Percentiles rank a stretch among this genome's conserved stretches.
Evolutionary conservation across 2,888 invertebrate species (phyloP).

Genomic region (Nymphalis c-album): DNA sequence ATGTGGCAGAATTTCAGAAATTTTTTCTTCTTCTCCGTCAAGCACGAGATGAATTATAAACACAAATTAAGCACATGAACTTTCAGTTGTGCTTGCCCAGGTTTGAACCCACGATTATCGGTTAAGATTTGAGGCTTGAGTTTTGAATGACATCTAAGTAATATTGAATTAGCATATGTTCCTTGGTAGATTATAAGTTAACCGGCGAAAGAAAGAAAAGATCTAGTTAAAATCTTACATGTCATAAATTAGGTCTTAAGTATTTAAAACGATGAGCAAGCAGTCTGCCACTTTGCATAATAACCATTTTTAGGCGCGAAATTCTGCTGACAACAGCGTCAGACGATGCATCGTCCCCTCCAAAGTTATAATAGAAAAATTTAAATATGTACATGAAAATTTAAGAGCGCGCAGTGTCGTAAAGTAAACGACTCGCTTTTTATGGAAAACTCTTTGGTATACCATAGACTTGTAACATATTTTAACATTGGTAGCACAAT

Average conservation of each 20-base stretch:
- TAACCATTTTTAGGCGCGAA: conserved; percentile 31
- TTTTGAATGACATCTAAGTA: too few species aligned
- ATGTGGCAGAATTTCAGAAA: too few species aligned
- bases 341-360: conserved; percentile 13
- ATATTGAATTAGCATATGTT: too few species aligned
- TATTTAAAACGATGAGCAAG: conserved; percentile 24
- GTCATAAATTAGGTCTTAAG: conserved; percentile 17
- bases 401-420: not conserved
- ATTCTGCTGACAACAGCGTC: conserved; percentile 23
- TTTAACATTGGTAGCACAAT: not conserved
- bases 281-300: conserved; percentile 29
- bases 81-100: too few species aligned
- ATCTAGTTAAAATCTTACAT: conserved; percentile 9
- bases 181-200: not conserved
- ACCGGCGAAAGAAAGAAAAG: conserved; percentile 15
- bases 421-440: not conserved
- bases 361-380: conserved; percentile 16
- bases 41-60: too few species aligned
- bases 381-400: conserved; percentile 11
- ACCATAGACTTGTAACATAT: not conserved
- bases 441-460: not conserved
- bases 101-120: too few species aligned
- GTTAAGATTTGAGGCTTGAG: too few species aligned
- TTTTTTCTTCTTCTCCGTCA: too few species aligned
- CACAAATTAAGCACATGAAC: too few species aligned